These are phyloP conservation scores for Bubo scandiacus DNA, from an alignment of 2,113 vertebrate species.

Conservation along the genomic window DNA sequence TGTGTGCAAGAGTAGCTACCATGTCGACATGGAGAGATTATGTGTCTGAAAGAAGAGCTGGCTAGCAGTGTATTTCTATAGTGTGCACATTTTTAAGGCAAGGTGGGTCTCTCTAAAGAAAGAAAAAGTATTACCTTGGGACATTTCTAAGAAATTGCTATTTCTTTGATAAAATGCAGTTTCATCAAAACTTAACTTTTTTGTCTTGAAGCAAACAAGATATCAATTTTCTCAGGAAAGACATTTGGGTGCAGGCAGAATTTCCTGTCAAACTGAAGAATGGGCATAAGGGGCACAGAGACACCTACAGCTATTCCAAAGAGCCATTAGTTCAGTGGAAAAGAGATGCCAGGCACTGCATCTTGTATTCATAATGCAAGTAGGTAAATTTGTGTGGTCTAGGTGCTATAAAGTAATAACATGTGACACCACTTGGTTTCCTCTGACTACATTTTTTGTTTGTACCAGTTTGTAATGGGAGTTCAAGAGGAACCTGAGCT, in stretches of 20 bases:
- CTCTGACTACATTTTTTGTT: background rate
- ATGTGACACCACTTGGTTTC: background rate
- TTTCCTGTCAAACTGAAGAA: background rate
- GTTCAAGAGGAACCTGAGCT: background rate
- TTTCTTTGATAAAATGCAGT: background rate
- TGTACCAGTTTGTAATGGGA: background rate
- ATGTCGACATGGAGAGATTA: background rate
- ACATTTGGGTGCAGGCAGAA: background rate
- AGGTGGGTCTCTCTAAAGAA: background rate
- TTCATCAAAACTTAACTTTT: background rate
- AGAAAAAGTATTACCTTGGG: background rate
- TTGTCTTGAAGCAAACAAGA: background rate
- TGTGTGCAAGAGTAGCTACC: background rate
- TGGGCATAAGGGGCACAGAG: background rate
- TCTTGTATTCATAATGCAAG: background rate
- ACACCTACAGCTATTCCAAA: background rate
- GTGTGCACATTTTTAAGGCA: background rate
- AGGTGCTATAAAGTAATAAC: background rate
- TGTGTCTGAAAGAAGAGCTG: background rate
- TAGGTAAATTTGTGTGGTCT: background rate
- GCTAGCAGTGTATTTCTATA: background rate
- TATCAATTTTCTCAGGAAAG: background rate
- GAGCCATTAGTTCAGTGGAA: background rate
- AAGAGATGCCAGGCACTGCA: background rate
- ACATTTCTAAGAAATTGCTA: slow-evolving; percentile 2